These are phyloP conservation scores for Rhyacichthys aspro DNA, from an alignment of 2,797 vertebrate genomes.

Conservation along the genomic window DNA sequence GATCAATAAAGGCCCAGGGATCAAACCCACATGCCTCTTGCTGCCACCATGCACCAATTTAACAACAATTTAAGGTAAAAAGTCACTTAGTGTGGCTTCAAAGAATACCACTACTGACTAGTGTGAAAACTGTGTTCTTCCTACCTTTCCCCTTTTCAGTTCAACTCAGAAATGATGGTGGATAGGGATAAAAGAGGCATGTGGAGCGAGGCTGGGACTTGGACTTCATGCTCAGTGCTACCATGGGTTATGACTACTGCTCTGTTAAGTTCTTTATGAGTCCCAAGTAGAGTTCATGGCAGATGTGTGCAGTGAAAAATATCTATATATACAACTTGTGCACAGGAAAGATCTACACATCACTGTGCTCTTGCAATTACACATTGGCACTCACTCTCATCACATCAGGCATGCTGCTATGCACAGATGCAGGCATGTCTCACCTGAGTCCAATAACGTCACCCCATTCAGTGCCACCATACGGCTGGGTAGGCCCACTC, in stretches of 20 bases:
- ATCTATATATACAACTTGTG: conserved; percentile 85
- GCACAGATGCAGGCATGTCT: conserved; percentile 91
- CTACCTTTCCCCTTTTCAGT: background rate
- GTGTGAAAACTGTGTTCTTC: background rate
- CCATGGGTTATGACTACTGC: conserved; percentile 80
- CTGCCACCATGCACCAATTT: no score
- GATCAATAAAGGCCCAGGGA: no score
- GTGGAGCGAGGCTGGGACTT: conserved; percentile 66
- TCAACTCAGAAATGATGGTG: background rate
- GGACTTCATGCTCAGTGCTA: conserved; percentile 84
- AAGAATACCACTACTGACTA: no score
- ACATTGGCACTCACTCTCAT: conserved; percentile 17
- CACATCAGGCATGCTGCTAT: conserved; percentile 68
- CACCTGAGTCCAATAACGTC: conserved; percentile 90
- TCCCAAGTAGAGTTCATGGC: conserved; percentile 88
- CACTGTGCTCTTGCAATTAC: conserved; percentile 21
- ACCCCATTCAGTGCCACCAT: conserved; percentile 72
- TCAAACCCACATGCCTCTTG: no score
- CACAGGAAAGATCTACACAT: conserved; percentile 82
- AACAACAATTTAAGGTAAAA: no score
- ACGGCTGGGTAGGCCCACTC: conserved; percentile 86
- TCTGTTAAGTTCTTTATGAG: conserved; percentile 84
- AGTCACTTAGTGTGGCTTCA: no score
- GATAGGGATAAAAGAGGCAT: conserved; percentile 70
- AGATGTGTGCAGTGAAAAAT: conserved; percentile 92